Base-by-base conservation (phyloP, 2,113 vertebrate species). In the Setophaga petechia region DNA sequence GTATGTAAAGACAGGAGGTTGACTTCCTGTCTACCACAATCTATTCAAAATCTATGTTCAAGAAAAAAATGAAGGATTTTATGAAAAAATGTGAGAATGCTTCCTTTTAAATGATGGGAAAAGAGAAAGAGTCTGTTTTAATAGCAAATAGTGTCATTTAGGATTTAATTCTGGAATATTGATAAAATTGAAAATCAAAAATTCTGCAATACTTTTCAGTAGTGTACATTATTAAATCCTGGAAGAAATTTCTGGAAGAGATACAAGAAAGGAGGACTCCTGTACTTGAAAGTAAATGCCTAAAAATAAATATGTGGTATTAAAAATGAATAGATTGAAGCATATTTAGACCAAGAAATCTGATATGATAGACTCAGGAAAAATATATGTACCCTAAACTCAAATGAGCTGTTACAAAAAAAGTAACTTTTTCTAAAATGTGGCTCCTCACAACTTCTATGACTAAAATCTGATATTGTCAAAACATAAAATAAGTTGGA, bases 1-100 rank as follows among this genome's bases (percentile, higher is more conserved):
- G 0, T 24, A 2, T 0, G 2, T 59, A 16, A 73, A 59, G 27
- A 19, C 14, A 33, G 17, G 24, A 54, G 18, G 20, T 12, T 20
- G 20, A 15, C 46, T 75, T 49, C 27, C 15, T 0, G 0, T n/a
- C 5, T 43, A 39, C 11, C 6, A n/a, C 49, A 65, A 30, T 49
- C 55, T 65, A 3, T 41, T 74, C 1, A 51, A 55, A 78, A 59
- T 63, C n/a, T 13, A 37, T 6, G 2, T 57, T 43, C 28, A 44
- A 67, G 43, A 77, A 77, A 28, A 44, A 81, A 67, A 61, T 31
- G 3, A 37, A 35, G 8, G 14, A 15, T 19, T 52, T 75, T 41
- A 44, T 9, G 52, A 35, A 51, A 59, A 43, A 55, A 22, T 46
- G 10, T 49, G 67, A 71, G n/a, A 75, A 59, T 9, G 1, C 9